phyloP scores from a whole-genome alignment of 2,113 vertebrate species.

The Charadrius vociferus region DNA sequence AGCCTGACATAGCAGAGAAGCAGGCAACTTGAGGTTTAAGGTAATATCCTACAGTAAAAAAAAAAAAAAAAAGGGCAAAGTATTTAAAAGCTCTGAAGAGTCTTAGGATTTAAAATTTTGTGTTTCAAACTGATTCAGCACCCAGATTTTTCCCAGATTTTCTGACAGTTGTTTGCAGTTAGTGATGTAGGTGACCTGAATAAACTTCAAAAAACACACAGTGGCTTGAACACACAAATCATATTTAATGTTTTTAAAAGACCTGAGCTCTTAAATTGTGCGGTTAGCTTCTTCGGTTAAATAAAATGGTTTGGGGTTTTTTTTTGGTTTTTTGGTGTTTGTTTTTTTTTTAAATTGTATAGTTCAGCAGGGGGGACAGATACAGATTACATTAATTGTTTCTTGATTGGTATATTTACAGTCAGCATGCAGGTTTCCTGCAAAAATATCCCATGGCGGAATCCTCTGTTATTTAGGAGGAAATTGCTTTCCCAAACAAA shows the following conservation, averaged over 20 bases:
- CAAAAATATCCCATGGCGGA: neutral
- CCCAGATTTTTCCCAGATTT: neutral
- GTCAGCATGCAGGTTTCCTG: neutral
- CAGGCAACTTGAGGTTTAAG: neutral
- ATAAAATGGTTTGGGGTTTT: neutral
- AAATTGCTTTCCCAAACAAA: conserved; percentile 30
- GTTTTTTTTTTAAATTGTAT: neutral
- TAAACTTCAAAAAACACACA: neutral
- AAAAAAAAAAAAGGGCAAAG: neutral
- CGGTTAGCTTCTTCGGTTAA: neutral
- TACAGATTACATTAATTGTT: neutral
- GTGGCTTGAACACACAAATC: neutral
- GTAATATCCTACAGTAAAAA: neutral
- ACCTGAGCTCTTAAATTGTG: neutral
- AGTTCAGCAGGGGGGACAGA: neutral
- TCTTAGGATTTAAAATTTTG: neutral
- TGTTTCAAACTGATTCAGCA: neutral
- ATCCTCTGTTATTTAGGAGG: neutral
- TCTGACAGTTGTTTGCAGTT: neutral
- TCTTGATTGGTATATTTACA: neutral
- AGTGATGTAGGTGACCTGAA: neutral
- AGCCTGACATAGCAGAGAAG: neutral
- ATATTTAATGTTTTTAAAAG: neutral
- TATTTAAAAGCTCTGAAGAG: neutral
- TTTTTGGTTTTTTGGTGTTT: neutral